phyloP scores from a whole-genome alignment of 2,113 vertebrate genomes.

The Cyanistes caeruleus region DNA sequence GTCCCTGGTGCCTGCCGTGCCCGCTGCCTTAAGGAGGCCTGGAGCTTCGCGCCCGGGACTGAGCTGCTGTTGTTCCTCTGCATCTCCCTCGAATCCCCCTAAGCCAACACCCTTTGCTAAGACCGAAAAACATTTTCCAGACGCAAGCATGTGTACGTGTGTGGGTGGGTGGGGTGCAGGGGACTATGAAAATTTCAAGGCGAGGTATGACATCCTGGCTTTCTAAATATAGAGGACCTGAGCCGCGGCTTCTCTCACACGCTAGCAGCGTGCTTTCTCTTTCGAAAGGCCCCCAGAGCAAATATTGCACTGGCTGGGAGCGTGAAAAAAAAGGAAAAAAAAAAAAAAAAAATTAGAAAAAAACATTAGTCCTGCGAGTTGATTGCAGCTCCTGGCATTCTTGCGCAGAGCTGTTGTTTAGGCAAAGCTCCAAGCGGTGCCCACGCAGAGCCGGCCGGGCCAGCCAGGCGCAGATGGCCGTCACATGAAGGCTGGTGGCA shows the following conservation, averaged over 20 bases:
- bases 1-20: not conserved
- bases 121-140: constrained; percentile 48
- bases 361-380: not conserved
- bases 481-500: constrained; percentile 39
- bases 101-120: constrained; percentile 18
- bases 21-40: not conserved
- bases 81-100: constrained; percentile 19
- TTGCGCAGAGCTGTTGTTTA: not conserved
- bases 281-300: not conserved
- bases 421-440: constrained; percentile 67
- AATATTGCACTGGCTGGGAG: not conserved
- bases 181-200: constrained; percentile 40
- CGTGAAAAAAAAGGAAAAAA: not conserved
- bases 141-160: not conserved
- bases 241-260: not conserved
- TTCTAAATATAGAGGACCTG: constrained; percentile 45
- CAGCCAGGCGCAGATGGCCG: constrained; percentile 50
- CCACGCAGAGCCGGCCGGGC: constrained; percentile 30
- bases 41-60: accelerated
- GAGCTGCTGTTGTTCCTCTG: constrained; percentile 8
- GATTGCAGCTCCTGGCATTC: constrained; percentile 10
- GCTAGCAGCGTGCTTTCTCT: not conserved
- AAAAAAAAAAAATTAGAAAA: not conserved
- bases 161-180: constrained; percentile 34
- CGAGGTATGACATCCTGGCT: constrained; percentile 24